phyloP scores from a whole-genome alignment of 2,113 vertebrate genomes.

The Trichechus manatus region DNA sequence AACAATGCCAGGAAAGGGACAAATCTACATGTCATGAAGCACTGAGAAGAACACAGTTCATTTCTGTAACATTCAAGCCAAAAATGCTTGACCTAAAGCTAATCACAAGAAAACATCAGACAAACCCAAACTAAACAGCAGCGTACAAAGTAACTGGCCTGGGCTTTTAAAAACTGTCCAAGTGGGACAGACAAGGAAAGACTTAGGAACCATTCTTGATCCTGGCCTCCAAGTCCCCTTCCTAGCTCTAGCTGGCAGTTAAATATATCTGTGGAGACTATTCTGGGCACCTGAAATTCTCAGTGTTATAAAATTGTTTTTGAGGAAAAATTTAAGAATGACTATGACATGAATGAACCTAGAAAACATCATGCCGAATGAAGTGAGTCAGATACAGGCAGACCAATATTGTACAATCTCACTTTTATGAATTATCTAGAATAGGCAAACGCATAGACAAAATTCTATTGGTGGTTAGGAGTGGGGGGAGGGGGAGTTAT shows the following conservation, averaged over 20 bases:
- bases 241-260: neutral
- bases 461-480: neutral
- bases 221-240: neutral
- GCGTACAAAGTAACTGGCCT: neutral
- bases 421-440: neutral
- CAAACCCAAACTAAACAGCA: neutral
- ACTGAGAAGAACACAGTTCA: no score
- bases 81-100: neutral
- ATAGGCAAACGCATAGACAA: neutral
- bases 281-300: slow-evolving; percentile 7
- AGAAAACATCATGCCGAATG: neutral
- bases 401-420: neutral
- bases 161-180: neutral
- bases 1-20: no score
- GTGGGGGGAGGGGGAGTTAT: neutral
- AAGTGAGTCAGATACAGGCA: neutral
- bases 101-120: neutral
- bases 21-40: no score
- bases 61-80: no score
- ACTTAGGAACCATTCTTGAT: neutral
- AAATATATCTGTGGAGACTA: neutral
- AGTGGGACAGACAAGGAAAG: neutral
- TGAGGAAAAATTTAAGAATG: neutral
- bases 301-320: neutral
- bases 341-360: neutral